Percentiles rank a stretch among this genome's conserved stretches.
These are phyloP conservation scores for Saccostrea cuccullata DNA, from an alignment of 1,140 invertebrate genomes.

Conservation along the genomic window DNA sequence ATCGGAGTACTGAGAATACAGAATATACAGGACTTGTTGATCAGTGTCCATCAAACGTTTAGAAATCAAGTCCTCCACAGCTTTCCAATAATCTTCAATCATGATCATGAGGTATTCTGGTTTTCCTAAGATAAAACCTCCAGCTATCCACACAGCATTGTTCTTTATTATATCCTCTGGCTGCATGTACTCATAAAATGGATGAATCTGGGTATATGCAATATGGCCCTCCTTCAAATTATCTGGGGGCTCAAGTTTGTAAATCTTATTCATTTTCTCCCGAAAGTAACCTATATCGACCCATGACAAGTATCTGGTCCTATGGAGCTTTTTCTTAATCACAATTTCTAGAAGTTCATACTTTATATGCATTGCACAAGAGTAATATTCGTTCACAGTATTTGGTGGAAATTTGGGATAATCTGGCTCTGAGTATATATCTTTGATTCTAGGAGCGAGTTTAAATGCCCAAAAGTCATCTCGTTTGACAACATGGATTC, in stretches of 20 bases:
- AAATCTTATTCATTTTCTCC: constrained; percentile 56
- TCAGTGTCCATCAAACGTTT: constrained; percentile 52
- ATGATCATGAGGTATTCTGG: constrained; percentile 57
- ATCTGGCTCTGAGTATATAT: constrained; percentile 62
- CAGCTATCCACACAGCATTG: constrained; percentile 69
- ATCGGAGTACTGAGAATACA: constrained; percentile 35
- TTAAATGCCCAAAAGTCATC: constrained; percentile 69
- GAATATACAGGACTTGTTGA: constrained; percentile 51
- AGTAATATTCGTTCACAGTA: constrained; percentile 67
- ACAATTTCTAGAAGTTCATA: constrained; percentile 67
- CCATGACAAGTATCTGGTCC: constrained; percentile 71
- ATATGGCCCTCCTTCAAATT: constrained; percentile 68
- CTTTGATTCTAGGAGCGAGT: constrained; percentile 55
- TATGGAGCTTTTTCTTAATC: constrained; percentile 58
- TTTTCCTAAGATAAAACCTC: constrained; percentile 62
- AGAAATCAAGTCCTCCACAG: constrained; percentile 23
- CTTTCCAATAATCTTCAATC: constrained; percentile 49
- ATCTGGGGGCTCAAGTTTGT: constrained; percentile 66
- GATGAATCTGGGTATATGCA: constrained; percentile 64
- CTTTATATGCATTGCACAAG: constrained; percentile 74
- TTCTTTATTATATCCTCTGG: constrained; percentile 58
- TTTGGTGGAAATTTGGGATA: constrained; percentile 73
- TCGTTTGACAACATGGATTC: constrained; percentile 59
- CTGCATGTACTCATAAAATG: constrained; percentile 51
- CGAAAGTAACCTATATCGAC: constrained; percentile 71